Conservation (phyloP, 35 echinoderm and acorn worm genomes). For the Heliocidaris tuberculata region DNA sequence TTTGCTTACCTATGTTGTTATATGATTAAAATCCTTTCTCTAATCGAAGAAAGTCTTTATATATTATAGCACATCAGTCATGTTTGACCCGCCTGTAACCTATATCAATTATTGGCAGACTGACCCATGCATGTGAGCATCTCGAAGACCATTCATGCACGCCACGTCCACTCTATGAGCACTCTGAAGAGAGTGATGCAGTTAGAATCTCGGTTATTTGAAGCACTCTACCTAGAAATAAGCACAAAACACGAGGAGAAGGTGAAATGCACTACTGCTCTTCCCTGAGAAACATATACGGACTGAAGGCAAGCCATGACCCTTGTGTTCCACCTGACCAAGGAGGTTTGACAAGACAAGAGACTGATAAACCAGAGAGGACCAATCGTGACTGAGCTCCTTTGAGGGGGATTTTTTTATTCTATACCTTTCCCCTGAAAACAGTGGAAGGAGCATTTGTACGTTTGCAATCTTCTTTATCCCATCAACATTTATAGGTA, state of each 20-base stretch:
- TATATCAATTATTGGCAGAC: neutral
- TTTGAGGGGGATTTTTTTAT: no score
- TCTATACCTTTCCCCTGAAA: no score
- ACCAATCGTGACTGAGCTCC: no score
- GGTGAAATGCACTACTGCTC: neutral
- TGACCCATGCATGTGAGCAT: neutral
- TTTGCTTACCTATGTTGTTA: no score
- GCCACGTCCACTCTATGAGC: neutral
- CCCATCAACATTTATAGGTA: no score
- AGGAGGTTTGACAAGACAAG: neutral
- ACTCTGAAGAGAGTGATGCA: neutral
- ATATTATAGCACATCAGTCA: no score
- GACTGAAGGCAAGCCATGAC: neutral
- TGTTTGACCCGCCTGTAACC: no score
- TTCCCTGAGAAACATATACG: neutral
- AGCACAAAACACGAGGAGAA: neutral
- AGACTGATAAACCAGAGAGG: neutral
- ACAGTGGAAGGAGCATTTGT: no score
- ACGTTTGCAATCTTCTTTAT: no score
- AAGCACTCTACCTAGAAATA: neutral
- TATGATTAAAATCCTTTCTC: no score
- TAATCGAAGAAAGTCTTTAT: no score
- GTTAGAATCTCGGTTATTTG: neutral
- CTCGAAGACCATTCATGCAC: neutral
- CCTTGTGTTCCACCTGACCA: neutral